A percentile compares a stretch with the other conserved stretches of the same genome.
Conservation (phyloP, 2,888 invertebrate species). For the Amorpha juglandis region DNA sequence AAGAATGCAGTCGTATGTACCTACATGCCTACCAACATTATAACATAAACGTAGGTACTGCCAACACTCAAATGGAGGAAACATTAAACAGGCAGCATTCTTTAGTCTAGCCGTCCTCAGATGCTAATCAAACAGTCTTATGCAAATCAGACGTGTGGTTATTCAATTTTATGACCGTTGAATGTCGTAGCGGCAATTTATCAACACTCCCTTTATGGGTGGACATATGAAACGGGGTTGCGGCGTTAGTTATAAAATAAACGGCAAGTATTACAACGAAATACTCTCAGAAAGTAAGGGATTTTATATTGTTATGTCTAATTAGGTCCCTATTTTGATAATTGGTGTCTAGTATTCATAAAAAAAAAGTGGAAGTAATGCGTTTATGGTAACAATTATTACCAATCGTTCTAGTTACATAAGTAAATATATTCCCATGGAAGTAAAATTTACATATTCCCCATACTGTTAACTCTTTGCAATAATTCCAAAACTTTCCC, state of each 20-base stretch:
- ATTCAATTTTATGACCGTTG: slow-evolving; percentile 67
- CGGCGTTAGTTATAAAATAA: not conserved
- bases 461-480: slow-evolving; percentile 4
- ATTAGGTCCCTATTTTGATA: too few relatives aligned
- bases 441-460: not conserved
- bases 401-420: too few relatives aligned
- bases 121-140: slow-evolving; percentile 68
- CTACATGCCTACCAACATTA: not conserved
- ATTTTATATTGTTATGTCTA: too few relatives aligned
- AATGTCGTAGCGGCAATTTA: slow-evolving; percentile 58
- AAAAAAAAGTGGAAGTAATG: too few relatives aligned
- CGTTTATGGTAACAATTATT: too few relatives aligned
- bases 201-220: slow-evolving; percentile 61
- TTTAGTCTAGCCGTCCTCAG: slow-evolving; percentile 59
- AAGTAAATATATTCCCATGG: too few relatives aligned
- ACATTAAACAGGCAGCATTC: slow-evolving; percentile 70
- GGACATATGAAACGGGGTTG: slow-evolving; percentile 35
- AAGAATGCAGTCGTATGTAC: too few relatives aligned
- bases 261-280: not conserved
- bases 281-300: not conserved
- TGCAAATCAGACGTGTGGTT: slow-evolving; percentile 72
- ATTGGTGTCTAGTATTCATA: too few relatives aligned
- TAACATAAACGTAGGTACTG: slow-evolving; percentile 26
- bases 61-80: slow-evolving; percentile 55
- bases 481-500: slow-evolving; percentile 36